Percentiles rank a stretch among this genome's conserved stretches.
Evolutionary conservation across 1,140 invertebrate genomes (phyloP).

Genomic region (Drosophila subobscura): DNA sequence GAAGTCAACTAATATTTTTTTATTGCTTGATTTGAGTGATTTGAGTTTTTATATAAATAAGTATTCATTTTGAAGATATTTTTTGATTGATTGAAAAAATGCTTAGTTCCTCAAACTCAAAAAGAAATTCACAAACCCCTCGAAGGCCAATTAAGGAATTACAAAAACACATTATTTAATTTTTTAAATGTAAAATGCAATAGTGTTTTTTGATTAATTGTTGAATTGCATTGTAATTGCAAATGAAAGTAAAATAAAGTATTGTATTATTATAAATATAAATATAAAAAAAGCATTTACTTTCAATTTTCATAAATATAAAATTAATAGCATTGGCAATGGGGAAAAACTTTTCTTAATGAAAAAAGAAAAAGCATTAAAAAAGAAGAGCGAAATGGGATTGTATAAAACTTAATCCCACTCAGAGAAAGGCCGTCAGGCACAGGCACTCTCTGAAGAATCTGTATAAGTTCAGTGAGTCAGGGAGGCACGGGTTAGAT

Average conservation of each 20-base stretch:
- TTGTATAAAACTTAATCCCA: constrained; percentile 56
- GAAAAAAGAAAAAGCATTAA: constrained; percentile 27
- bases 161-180: too few species aligned
- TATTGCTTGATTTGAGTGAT: too few species aligned
- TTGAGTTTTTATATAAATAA: background rate
- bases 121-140: too few species aligned
- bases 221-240: background rate
- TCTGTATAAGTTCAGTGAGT: background rate
- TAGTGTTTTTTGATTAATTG: background rate
- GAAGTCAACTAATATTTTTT: background rate
- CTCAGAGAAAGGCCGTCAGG: background rate
- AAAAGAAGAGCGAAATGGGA: constrained; percentile 33
- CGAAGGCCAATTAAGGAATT: too few species aligned
- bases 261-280: background rate
- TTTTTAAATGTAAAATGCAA: too few species aligned
- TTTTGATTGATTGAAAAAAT: background rate
- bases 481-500: background rate
- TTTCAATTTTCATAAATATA: constrained; percentile 46
- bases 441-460: constrained; percentile 4
- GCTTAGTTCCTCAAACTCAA: too few species aligned
- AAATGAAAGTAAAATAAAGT: background rate
- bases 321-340: constrained; percentile 8
- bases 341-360: constrained; percentile 43
- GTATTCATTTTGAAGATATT: background rate
- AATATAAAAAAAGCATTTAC: constrained; percentile 14